Base-by-base conservation (phyloP, 2,888 invertebrate genomes). In the Limnephilus rhombicus region DNA sequence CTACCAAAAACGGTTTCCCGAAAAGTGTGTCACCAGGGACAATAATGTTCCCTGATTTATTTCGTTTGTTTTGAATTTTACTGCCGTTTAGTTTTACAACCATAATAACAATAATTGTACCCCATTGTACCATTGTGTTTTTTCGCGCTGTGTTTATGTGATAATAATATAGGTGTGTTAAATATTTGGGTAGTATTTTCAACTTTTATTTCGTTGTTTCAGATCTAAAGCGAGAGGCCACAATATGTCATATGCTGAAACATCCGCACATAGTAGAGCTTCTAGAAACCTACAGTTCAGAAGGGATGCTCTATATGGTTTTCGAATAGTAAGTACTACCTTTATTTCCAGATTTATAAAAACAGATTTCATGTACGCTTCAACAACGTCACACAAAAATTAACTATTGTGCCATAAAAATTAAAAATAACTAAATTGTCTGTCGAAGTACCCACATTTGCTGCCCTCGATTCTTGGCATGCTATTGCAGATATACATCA, bases 251-350 rank as follows among this genome's bases (percentile, higher is more conserved):
- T 96, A 99, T 99, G 98, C 96, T 99, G 94, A 99, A 99, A 95
- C 99, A 99, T 96, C 99, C 99, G 7, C 99, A 99, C 96, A 99
- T 99, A 94, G 99, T 99, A 94, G 99, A 99, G 96, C 97, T 99
- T 91, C 96, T 99, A 94, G 99, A 99, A 96, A 99, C 99, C 0
- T 99, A 99, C 97, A 99, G 99, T 95, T 99, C 99, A 9, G 99
- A 99, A 96, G 99, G 99, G 94, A 99, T 99, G 98, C 97, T 99
- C 37, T 99, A 99, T 95, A 99, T 99, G 99, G 99, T 99, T 94
- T 99, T 99, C 96, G 99, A 99, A 97, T 99, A 98, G 99, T 99
- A 97, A 98, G 99, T 98, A 95, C 93, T 11, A 92, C 90, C 34
- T 85, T 53, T 68, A n/a, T 68, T 24, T 68, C 5, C 18, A 68